Conservation (phyloP, 2,113 vertebrate species). For the Archilochus colubris region DNA sequence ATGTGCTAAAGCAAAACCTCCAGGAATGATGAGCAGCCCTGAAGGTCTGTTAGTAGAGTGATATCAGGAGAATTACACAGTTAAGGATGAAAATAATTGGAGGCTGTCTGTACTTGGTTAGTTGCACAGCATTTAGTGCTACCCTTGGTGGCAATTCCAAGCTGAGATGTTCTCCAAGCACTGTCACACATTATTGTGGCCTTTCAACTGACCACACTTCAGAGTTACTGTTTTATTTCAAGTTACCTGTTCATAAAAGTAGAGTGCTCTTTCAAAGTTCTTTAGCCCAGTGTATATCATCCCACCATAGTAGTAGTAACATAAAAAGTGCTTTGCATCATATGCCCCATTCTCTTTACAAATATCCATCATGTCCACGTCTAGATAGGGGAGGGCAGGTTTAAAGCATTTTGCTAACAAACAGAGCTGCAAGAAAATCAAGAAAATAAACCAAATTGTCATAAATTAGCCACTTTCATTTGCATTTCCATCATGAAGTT, state of each 20-base stretch:
- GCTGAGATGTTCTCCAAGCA: neutral
- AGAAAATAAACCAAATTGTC: slow-evolving; percentile 56
- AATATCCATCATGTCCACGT: slow-evolving; percentile 99
- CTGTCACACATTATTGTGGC: neutral
- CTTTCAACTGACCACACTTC: neutral
- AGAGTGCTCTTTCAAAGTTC: slow-evolving; percentile 98
- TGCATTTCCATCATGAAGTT: neutral
- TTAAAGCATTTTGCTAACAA: slow-evolving; percentile 99
- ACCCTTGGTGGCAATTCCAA: neutral
- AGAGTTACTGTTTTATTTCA: neutral
- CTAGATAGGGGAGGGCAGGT: slow-evolving; percentile 94
- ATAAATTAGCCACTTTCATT: slow-evolving; percentile 16
- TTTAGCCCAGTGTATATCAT: slow-evolving; percentile 99
- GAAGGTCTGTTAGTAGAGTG: neutral
- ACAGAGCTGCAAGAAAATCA: slow-evolving; percentile 86
- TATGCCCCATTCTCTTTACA: slow-evolving; percentile 99
- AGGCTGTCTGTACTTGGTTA: neutral
- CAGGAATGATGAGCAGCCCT: neutral
- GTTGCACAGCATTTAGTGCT: neutral
- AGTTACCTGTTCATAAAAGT: slow-evolving; percentile 98
- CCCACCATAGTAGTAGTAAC: slow-evolving; percentile 98
- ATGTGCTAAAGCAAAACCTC: neutral
- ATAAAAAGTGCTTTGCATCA: slow-evolving; percentile 99
- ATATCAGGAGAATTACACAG: neutral
- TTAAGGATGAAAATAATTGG: neutral